A percentile compares a stretch with the other conserved stretches of the same genome.
Conservation (phyloP, 1,140 invertebrate species). For the silkworm (Bombyx mori) region ASM3026992v2 NC_085117.1:19296001-19296500, state of each 20-base stretch:
- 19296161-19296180: neutral
- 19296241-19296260: constrained; percentile 2
- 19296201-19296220: constrained; percentile 4
- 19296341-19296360: constrained; percentile 6
- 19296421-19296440: too few relatives aligned
- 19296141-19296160: neutral
- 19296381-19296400: too few relatives aligned
- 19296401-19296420: too few relatives aligned
- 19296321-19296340: constrained; percentile 8
- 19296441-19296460: too few relatives aligned
- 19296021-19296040: neutral
- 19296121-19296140: neutral
- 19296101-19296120: neutral
- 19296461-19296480: neutral
- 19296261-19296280: constrained; percentile 6
- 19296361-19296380: too few relatives aligned
- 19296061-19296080: neutral
- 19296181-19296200: neutral
- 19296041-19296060: neutral
- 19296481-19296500: neutral
- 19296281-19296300: constrained; percentile 7
- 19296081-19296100: neutral
- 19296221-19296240: constrained; percentile 5
- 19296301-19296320: constrained; percentile 5
- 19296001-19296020: neutral